These are phyloP conservation scores for Malthinus seriepunctatus DNA, from an alignment of 2,888 invertebrate species.

Conservation along the genomic window DNA sequence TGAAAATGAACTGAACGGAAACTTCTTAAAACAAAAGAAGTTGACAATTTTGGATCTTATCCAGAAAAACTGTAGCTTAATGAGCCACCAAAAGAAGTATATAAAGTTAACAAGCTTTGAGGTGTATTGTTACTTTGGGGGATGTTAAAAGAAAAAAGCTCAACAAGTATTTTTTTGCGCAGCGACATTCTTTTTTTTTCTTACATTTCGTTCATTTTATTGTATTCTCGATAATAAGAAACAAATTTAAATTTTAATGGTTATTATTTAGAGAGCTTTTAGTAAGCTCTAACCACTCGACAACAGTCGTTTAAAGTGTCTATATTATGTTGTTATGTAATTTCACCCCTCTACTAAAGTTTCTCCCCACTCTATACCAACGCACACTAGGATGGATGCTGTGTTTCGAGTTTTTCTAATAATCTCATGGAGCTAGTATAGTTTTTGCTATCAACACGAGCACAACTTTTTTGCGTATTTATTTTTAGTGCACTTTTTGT, in stretches of 20 bases:
- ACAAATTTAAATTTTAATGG: conserved; percentile 1
- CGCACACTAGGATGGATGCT: conserved; percentile 46
- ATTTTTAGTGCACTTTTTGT: conserved; percentile 30
- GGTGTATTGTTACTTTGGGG: no score
- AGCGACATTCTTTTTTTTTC: no score
- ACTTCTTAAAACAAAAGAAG: no score
- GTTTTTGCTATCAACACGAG: conserved; percentile 52
- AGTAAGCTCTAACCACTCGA: conserved; percentile 16
- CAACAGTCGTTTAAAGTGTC: conserved; percentile 30
- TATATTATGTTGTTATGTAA: conserved; percentile 49
- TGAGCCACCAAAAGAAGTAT: no score
- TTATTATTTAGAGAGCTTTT: conserved; percentile 4
- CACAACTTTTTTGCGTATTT: conserved; percentile 43
- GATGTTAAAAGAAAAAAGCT: no score
- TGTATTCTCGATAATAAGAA: neutral
- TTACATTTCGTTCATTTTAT: no score
- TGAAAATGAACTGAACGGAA: no score
- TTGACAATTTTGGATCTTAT: no score
- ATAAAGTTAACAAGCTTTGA: no score
- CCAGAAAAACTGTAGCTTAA: no score
- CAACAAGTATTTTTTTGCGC: no score
- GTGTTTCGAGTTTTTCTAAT: conserved; percentile 53
- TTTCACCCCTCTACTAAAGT: conserved; percentile 40
- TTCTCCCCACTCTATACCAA: conserved; percentile 39
- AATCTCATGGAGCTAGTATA: conserved; percentile 53